Base-by-base conservation (phyloP, 2,113 vertebrate species). In the Neolamprologus variostigma region DNA sequence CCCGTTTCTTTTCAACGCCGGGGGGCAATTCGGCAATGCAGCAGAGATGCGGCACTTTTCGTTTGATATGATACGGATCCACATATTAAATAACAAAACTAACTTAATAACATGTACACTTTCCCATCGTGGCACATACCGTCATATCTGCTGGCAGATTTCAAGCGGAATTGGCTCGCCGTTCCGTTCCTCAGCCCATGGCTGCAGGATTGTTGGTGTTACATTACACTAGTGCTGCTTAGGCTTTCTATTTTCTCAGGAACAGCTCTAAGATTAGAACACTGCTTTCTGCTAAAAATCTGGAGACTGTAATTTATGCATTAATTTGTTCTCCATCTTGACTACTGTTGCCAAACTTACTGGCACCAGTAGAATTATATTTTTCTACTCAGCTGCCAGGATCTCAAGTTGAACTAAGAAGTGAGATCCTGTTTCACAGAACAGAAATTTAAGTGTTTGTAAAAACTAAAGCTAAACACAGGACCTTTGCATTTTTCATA, bases 41-140 rank as follows among this genome's bases (percentile, higher is more conserved):
- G 35, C 85, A 35, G 81, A 80, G 76, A 53, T 89, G 83, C 68
- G 53, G 50, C 68, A 50, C 84, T 79, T 53, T 55, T 35, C 82
- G 84, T 89, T 91, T 92, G 47, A 91, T 87, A 84, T 82, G 66
- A 76, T 80, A 68, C n/a, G 21, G 47, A 86, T 50, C 78, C 85
- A 90, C 28, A 81, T 53, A 35, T 91, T 85, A 35, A 73, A 84
- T 87, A 90, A 59, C n/a, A 81, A 68, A 89, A 79, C 14, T 71
- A 61, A 89, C 80, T 78, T 78, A 78, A 78, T 51, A 78, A 85
- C 63, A 19, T 89, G 21, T 28, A 84, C 73, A 61, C 55, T 26
- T 81, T 57, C 57, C 33, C 37, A 26, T 76, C 8, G 19, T 28
- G 50, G 68, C 51, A 82, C 81, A 86, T 55, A 50, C 59, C 73